Conservation (phyloP, 2,113 vertebrate genomes). For the Petrocephalus zakoni region DNA sequence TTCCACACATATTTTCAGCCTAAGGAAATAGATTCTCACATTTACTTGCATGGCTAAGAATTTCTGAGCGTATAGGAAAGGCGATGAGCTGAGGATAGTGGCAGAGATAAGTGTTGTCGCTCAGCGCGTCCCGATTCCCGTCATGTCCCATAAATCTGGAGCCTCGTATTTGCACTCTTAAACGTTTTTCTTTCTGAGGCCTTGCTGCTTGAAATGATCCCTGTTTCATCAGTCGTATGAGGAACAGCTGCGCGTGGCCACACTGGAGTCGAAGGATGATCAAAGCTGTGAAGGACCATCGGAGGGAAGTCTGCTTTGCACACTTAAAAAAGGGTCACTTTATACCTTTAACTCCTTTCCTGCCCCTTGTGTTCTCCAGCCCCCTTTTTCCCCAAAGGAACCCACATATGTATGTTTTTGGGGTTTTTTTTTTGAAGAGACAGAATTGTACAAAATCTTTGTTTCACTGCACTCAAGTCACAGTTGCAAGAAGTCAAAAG, state of each 20-base stretch:
- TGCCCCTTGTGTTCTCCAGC: not conserved
- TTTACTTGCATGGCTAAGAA: not conserved
- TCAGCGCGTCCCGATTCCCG: too few relatives aligned
- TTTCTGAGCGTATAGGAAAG: not conserved
- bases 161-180: constrained; percentile 60
- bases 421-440: not conserved
- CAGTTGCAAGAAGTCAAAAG: not conserved
- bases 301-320: constrained; percentile 16
- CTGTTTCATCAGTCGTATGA: constrained; percentile 31
- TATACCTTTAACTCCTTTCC: constrained; percentile 36
- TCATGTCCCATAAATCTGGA: constrained; percentile 42
- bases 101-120: not conserved
- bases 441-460: not conserved
- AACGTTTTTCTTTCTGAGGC: constrained; percentile 50
- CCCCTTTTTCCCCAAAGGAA: constrained; percentile 4
- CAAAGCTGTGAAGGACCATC: constrained; percentile 43
- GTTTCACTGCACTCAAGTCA: not conserved
- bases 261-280: constrained; percentile 31
- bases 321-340: constrained; percentile 62
- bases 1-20: not conserved
- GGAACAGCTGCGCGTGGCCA: not conserved
- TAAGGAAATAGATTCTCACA: not conserved
- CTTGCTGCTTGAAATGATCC: constrained; percentile 70
- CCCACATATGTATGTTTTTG: not conserved
- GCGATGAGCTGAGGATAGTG: not conserved